These are phyloP conservation scores for Salvelinus namaycush DNA, from an alignment of 2,113 vertebrate species.

Conservation along the genomic window DNA sequence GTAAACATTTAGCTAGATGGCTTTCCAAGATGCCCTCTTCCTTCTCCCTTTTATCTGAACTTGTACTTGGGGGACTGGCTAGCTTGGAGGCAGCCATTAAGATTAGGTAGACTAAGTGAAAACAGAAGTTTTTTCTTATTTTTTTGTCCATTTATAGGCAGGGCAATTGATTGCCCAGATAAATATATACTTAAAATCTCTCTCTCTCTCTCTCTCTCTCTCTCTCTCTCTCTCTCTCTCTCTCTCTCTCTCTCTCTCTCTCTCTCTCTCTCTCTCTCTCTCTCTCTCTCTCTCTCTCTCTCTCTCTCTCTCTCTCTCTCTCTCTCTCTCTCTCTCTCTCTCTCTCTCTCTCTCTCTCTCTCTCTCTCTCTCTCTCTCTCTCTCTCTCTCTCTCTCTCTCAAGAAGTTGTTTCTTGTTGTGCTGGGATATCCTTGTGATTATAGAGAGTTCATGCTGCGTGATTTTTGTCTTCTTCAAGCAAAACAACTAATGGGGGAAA, in stretches of 20 bases:
- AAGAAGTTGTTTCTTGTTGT: constrained; percentile 4
- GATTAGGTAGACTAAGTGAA: constrained; percentile 60
- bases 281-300: too few relatives aligned
- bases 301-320: too few relatives aligned
- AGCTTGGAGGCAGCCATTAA: constrained; percentile 14
- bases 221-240: too few relatives aligned
- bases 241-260: too few relatives aligned
- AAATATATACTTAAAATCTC: constrained; percentile 25
- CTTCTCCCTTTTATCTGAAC: constrained; percentile 49
- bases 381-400: too few relatives aligned
- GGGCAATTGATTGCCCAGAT: constrained; percentile 45
- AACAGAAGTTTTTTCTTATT: constrained; percentile 37
- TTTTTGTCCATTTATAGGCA: constrained; percentile 55
- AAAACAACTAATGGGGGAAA: background rate
- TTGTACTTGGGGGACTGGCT: constrained; percentile 19
- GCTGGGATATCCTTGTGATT: constrained; percentile 31
- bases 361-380: too few relatives aligned
- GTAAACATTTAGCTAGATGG: constrained; percentile 72
- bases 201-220: background rate
- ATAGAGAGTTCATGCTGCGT: constrained; percentile 12
- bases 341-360: too few relatives aligned
- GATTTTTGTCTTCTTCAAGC: constrained; percentile 10
- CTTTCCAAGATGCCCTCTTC: constrained; percentile 63
- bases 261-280: too few relatives aligned
- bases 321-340: too few relatives aligned